Evolutionary conservation across 2,888 invertebrate species (phyloP), one percentile per base, ranked within the genome.

Genomic region (Sabatieria punctata): DNA sequence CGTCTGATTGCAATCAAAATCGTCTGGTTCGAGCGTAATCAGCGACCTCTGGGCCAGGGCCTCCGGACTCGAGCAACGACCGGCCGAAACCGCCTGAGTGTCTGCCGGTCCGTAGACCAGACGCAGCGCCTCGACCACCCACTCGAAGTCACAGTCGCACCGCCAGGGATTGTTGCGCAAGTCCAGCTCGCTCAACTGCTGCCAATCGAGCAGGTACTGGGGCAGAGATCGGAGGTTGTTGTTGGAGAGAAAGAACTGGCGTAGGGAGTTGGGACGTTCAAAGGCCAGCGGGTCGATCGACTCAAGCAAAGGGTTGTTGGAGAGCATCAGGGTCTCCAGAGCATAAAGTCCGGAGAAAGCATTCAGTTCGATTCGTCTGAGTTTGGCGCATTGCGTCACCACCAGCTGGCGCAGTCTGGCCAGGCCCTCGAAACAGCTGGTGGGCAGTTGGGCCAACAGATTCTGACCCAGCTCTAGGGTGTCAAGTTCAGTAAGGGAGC

Each of bases 391-490:
- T 4, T 19, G 30, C n/a, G 11, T 36, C 26, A 50, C 24, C 25
- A 6, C 11, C 21, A 50, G 25, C 13, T 15, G 24, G 15, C 19
- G 13, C 35, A 50, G 38, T 6, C 42, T 19, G 15, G 26, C 30
- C 19, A 50, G 33, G 2, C 50, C 50, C 22, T 50, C 50, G 41
- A 50, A 50, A 4, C 26, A 35, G 26, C 45, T 45, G 6, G 50
- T 50, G n/a, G 41, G 26, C 25, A 50, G 15, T 23, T 44, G 38
- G 23, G 22, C 23, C 18, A 50, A n/a, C 27, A 25, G 37, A 41
- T 50, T 50, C n/a, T 40, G 22, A 26, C 36, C 18, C 23, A 50
- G 3, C 4, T 23, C 6, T 8, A 50, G 25, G 37, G 22, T n/a
- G 6, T 35, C 6, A 2, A 50, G 45, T 3, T 47, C 47, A 42